Conservation (phyloP, 1,140 invertebrate genomes). For the Ctenoplectra terminalis region DNA sequence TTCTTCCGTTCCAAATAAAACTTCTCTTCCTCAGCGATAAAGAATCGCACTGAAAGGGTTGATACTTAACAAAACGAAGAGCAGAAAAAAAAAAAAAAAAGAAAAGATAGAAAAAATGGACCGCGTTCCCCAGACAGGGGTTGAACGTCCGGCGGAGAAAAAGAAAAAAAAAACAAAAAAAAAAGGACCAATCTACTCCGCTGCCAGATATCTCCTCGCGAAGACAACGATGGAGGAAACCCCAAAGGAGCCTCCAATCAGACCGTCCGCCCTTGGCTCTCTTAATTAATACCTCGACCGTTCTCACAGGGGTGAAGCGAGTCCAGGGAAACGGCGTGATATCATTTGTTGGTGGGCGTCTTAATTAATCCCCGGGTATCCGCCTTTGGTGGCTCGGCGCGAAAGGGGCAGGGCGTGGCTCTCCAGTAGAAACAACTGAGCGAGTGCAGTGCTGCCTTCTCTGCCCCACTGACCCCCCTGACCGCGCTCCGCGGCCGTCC, state of each 20-base stretch:
- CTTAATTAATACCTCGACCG: conserved; percentile 59
- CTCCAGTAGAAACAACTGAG: conserved; percentile 80
- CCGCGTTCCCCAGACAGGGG: background rate
- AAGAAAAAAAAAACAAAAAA: no score
- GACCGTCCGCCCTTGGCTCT: conserved; percentile 50
- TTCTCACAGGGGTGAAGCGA: conserved; percentile 27
- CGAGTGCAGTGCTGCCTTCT: conserved; percentile 66
- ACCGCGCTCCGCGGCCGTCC: conserved; percentile 33
- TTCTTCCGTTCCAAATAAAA: no score
- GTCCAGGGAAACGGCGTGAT: conserved; percentile 60
- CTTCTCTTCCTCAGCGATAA: no score
- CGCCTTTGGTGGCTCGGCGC: conserved; percentile 79
- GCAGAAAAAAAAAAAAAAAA: no score
- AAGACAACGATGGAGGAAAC: conserved; percentile 53
- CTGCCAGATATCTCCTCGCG: background rate
- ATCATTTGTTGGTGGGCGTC: conserved; percentile 82
- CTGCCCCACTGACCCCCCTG: conserved; percentile 59
- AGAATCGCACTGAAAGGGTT: no score
- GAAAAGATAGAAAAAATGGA: background rate
- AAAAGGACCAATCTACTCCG: background rate
- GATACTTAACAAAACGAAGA: no score
- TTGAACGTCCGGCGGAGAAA: no score
- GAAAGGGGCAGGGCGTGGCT: conserved; percentile 81
- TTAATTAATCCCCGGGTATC: conserved; percentile 80
- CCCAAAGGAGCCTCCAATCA: conserved; percentile 59